Conservation (phyloP, 2,888 invertebrate species). For the Caenorhabditis imperialis region DNA sequence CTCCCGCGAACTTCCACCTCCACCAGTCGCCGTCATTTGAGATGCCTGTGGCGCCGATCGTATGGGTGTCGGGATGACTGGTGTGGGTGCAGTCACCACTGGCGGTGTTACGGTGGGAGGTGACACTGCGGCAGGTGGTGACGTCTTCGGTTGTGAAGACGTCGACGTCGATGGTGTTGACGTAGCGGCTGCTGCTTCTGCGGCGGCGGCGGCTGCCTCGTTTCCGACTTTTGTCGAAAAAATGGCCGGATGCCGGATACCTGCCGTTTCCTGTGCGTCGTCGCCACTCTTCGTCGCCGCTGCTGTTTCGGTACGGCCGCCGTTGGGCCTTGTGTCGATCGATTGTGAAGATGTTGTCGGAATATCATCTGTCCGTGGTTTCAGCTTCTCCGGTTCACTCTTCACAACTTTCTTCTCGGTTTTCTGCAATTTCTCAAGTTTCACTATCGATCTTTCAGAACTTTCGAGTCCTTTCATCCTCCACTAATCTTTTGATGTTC, state of each 20-base stretch:
- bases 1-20: slow-evolving; percentile 31
- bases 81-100: slow-evolving; percentile 7
- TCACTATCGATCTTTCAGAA: no score
- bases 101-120: background rate
- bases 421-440: slow-evolving; percentile 24
- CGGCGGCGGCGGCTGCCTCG: slow-evolving; percentile 29
- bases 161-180: slow-evolving; percentile 15
- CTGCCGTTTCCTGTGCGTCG: slow-evolving; percentile 32
- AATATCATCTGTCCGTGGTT: slow-evolving; percentile 37
- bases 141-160: slow-evolving; percentile 10
- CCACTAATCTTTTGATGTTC: slow-evolving; percentile 12
- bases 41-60: slow-evolving; percentile 17
- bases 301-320: slow-evolving; percentile 18
- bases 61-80: slow-evolving; percentile 20
- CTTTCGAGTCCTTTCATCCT: background rate
- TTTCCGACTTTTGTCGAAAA: slow-evolving; percentile 53
- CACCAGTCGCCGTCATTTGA: slow-evolving; percentile 14
- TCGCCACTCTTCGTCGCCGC: slow-evolving; percentile 10
- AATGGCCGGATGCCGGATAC: slow-evolving; percentile 54
- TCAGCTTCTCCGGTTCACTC: slow-evolving; percentile 32
- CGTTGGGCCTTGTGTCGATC: slow-evolving; percentile 35
- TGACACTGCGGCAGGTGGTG: slow-evolving; percentile 1
- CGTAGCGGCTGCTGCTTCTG: slow-evolving; percentile 10
- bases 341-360: slow-evolving; percentile 36
- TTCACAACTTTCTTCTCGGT: slow-evolving; percentile 41